Evolutionary conservation across 1,140 invertebrate genomes (phyloP).

Genomic region (Hyposmocoma kahamanoa): DNA sequence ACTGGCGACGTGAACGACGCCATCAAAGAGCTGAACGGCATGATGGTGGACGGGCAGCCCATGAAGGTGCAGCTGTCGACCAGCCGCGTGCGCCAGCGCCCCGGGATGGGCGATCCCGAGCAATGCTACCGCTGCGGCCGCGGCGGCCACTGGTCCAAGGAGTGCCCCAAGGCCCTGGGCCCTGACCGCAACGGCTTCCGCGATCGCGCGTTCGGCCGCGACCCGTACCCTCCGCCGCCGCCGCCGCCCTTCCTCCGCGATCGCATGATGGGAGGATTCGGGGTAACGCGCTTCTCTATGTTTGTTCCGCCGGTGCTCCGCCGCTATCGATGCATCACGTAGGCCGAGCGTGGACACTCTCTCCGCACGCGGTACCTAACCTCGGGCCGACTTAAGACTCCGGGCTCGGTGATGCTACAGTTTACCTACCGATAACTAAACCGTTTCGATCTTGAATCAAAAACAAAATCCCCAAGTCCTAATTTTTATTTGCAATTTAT

Average conservation of each 20-base stretch:
- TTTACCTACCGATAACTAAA: too few relatives aligned
- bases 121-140: slow-evolving; percentile 95
- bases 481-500: too few relatives aligned
- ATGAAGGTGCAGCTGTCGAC: slow-evolving; percentile 94
- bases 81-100: slow-evolving; percentile 91
- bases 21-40: slow-evolving; percentile 90
- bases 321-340: slow-evolving; percentile 34
- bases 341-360: slow-evolving; percentile 40
- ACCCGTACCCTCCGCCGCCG: slow-evolving; percentile 89
- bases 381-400: slow-evolving; percentile 28
- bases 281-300: slow-evolving; percentile 77
- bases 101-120: slow-evolving; percentile 95
- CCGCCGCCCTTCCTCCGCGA: slow-evolving; percentile 90
- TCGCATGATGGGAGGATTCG: slow-evolving; percentile 89
- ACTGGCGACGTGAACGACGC: slow-evolving; percentile 88
- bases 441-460: too few relatives aligned
- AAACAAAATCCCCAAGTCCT: too few relatives aligned
- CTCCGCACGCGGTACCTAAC: slow-evolving; percentile 39
- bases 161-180: slow-evolving; percentile 86
- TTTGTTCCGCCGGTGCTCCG: slow-evolving; percentile 30
- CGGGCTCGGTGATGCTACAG: slow-evolving; percentile 47
- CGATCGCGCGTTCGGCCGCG: slow-evolving; percentile 87
- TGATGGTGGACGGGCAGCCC: slow-evolving; percentile 87
- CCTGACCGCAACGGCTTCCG: slow-evolving; percentile 86
- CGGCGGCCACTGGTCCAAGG: slow-evolving; percentile 96